A percentile compares a stretch with the other conserved stretches of the same genome.
phyloP scores from a whole-genome alignment of 2,797 vertebrate species.

The Chelmon rostratus region DNA sequence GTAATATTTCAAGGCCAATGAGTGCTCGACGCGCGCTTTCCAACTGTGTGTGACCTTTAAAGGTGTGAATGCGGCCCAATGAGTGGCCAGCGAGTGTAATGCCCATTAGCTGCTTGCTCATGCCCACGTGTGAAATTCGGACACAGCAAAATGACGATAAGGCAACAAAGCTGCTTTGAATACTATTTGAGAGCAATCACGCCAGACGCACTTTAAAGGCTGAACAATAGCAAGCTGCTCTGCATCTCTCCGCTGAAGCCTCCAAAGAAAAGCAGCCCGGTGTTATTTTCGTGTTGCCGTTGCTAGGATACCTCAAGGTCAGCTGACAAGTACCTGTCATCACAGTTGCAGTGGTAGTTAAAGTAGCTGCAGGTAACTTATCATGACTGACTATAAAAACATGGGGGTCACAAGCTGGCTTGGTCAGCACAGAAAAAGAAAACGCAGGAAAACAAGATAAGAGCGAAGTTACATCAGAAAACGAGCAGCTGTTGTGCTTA shows the following conservation, averaged over 20 bases:
- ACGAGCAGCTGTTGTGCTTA: background rate
- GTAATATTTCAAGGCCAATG: constrained; percentile 22
- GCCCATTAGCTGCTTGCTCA: constrained; percentile 6
- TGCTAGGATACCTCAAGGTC: constrained; percentile 55
- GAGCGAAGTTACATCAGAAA: background rate
- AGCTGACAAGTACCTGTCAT: constrained; percentile 16
- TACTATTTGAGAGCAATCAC: constrained; percentile 10
- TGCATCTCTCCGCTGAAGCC: constrained; percentile 9
- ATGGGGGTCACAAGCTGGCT: background rate
- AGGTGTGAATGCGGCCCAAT: constrained; percentile 18
- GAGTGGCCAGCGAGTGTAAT: constrained; percentile 39
- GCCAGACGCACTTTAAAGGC: constrained; percentile 2
- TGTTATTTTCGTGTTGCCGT: constrained; percentile 40
- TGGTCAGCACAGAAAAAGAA: background rate
- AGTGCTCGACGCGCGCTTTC: constrained; percentile 26
- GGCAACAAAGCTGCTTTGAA: constrained; percentile 16
- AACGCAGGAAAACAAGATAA: background rate
- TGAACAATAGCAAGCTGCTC: background rate
- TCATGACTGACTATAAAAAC: background rate
- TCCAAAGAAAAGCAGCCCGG: constrained; percentile 9
- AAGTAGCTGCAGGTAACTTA: background rate
- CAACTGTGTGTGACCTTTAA: constrained; percentile 49
- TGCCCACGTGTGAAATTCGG: constrained; percentile 26
- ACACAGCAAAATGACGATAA: constrained; percentile 13
- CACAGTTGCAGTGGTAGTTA: constrained; percentile 8